A percentile compares a stretch with the other conserved stretches of the same genome.
Evolutionary conservation across 2,797 vertebrate genomes (phyloP).

Genomic region (Toxotes lorentzi): DNA sequence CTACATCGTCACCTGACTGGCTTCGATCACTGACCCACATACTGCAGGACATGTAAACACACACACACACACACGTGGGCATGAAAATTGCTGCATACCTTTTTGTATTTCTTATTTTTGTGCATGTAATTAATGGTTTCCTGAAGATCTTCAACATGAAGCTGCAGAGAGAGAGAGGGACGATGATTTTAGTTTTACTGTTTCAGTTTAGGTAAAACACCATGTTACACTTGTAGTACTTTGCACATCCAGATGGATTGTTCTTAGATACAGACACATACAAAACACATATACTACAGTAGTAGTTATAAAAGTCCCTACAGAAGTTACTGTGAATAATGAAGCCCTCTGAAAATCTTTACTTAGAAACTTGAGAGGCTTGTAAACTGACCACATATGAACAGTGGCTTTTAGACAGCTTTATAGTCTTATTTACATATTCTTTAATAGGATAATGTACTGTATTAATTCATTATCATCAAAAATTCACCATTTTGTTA

Average conservation of each 20-base stretch:
- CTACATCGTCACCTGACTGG: not conserved
- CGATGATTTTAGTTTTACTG: not conserved
- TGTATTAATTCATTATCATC: too few species aligned
- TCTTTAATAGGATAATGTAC: too few species aligned
- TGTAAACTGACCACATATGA: too few species aligned
- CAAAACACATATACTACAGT: not conserved
- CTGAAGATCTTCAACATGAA: constrained; percentile 89
- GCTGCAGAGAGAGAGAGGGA: constrained; percentile 81
- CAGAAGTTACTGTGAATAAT: too few species aligned
- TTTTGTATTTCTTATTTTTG: constrained; percentile 90
- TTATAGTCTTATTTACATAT: too few species aligned
- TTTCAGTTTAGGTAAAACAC: not conserved
- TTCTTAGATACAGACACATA: not conserved
- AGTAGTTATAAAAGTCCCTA: not conserved
- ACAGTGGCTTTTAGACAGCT: too few species aligned
- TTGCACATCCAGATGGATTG: too few species aligned
- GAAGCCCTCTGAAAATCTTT: too few species aligned
- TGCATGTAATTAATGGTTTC: constrained; percentile 91
- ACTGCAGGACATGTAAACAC: not conserved
- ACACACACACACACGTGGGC: not conserved
- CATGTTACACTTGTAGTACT: not conserved
- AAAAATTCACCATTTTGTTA: too few species aligned
- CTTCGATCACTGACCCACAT: not conserved
- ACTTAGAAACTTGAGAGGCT: too few species aligned
- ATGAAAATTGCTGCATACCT: constrained; percentile 81